phyloP scores from a whole-genome alignment of 2,113 vertebrate species.

The Pterophyllum scalare region DNA sequence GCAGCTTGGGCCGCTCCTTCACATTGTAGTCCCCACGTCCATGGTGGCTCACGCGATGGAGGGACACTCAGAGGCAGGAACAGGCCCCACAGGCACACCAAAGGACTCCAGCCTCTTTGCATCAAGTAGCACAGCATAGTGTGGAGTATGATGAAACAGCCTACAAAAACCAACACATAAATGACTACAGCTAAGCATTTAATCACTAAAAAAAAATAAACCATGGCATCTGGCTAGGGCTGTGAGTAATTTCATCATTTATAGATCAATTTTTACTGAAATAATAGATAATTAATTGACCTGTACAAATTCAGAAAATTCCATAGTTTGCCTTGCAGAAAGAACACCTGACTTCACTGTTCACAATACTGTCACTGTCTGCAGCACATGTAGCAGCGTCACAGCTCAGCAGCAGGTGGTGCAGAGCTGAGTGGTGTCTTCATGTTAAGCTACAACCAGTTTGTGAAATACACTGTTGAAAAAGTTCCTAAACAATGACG shows the following conservation, averaged over 20 bases:
- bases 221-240: too few species aligned
- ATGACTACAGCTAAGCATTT: not conserved
- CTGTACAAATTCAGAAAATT: not conserved
- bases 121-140: constrained; percentile 41
- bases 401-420: too few species aligned
- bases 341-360: too few species aligned
- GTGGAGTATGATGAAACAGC: not conserved
- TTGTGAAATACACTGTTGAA: not conserved
- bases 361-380: too few species aligned
- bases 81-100: constrained; percentile 48
- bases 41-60: constrained; percentile 5
- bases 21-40: not conserved
- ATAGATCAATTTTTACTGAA: too few species aligned
- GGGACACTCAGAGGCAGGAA: constrained; percentile 53
- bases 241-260: too few species aligned
- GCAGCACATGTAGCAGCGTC: too few species aligned
- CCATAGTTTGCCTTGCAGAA: not conserved
- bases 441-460: not conserved
- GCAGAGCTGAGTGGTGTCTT: too few species aligned
- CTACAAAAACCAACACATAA: constrained; percentile 18
- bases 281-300: too few species aligned
- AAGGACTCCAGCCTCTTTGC: constrained; percentile 50
- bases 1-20: constrained; percentile 75
- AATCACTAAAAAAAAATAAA: not conserved
- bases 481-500: not conserved